phyloP scores from a whole-genome alignment of 2,888 invertebrate genomes.

The Entomobrya multifasciata region DNA sequence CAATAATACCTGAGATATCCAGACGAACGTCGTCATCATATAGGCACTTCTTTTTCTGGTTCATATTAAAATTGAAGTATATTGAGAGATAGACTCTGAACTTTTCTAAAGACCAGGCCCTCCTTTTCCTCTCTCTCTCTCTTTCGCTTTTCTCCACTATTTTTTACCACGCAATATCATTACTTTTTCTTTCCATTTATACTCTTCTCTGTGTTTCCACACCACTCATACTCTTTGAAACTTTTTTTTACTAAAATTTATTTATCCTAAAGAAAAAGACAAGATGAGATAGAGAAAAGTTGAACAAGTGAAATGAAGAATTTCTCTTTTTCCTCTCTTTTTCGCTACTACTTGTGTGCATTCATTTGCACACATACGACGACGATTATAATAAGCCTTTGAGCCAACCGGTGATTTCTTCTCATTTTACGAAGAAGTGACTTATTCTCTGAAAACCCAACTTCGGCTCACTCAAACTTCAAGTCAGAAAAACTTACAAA shows the following conservation, averaged over 20 bases:
- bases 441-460: too few species aligned
- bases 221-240: too few species aligned
- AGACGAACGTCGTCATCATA: too few species aligned
- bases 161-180: too few species aligned
- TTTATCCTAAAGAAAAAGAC: conserved; percentile 57
- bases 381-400: conserved; percentile 55
- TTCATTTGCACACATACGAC: conserved; percentile 7
- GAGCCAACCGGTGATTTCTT: conserved; percentile 67
- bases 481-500: background rate
- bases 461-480: conserved; percentile 15
- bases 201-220: too few species aligned
- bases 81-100: too few species aligned
- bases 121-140: background rate
- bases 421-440: conserved; percentile 57
- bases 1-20: too few species aligned
- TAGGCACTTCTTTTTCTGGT: too few species aligned
- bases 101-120: too few species aligned
- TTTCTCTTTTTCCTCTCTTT: background rate
- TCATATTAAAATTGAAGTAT: too few species aligned
- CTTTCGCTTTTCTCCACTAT: background rate
- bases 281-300: conserved; percentile 38
- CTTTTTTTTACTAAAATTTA: conserved; percentile 59
- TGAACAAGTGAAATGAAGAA: conserved; percentile 68
- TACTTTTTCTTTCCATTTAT: too few species aligned
- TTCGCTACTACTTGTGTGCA: background rate